Evolutionary conservation across 2,113 vertebrate genomes (phyloP).

Genomic region (Psephotus haematonotus): DNA sequence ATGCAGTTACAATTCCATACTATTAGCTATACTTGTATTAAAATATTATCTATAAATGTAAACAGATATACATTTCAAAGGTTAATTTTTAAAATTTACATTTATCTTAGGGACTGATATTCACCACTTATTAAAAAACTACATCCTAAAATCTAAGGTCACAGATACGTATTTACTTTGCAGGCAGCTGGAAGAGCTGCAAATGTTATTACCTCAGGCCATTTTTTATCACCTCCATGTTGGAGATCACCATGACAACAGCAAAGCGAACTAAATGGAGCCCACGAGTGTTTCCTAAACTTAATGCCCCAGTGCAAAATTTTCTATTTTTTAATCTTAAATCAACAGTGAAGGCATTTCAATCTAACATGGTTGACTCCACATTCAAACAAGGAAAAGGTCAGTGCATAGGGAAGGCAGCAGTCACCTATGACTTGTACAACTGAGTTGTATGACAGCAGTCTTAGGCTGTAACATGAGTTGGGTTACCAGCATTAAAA

Average conservation of each 20-base stretch:
- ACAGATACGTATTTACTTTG: neutral
- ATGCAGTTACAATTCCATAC: neutral
- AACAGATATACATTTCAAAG: neutral
- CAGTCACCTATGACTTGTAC: neutral
- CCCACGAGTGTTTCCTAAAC: neutral
- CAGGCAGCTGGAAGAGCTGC: conserved; percentile 10
- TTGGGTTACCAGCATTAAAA: neutral
- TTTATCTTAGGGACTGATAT: conserved; percentile 7
- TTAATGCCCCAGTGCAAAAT: neutral
- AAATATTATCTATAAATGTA: neutral
- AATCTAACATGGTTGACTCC: neutral
- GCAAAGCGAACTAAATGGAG: neutral
- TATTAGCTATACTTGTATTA: neutral
- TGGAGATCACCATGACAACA: conserved; percentile 44
- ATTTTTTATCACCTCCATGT: conserved; percentile 3
- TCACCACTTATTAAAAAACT: neutral
- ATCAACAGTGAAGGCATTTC: conserved; percentile 33
- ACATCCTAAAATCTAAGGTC: neutral
- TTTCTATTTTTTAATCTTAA: neutral
- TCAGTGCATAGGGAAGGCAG: neutral
- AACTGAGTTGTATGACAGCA: neutral
- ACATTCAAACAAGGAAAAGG: conserved; percentile 15
- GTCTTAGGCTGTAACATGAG: neutral
- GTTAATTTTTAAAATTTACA: neutral
- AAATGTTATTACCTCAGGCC: conserved; percentile 36